These are phyloP conservation scores for Osmerus mordax DNA, from an alignment of 2,113 vertebrate species.

Conservation along the genomic window DNA sequence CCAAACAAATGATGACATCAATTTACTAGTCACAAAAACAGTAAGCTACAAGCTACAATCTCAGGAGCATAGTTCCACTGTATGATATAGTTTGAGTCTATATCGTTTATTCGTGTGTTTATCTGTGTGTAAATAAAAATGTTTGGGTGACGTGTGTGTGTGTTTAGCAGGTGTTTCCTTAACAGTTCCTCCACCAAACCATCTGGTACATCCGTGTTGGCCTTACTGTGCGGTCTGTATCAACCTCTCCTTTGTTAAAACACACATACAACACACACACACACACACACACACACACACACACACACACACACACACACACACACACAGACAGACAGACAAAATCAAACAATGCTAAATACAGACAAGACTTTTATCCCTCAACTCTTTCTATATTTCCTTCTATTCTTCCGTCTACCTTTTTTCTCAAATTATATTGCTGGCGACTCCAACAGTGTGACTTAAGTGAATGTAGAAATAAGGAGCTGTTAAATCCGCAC, in stretches of 20 bases:
- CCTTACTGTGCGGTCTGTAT: not conserved
- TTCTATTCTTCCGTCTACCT: too few species aligned
- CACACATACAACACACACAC: too few species aligned
- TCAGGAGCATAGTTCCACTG: not conserved
- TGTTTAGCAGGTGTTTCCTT: not conserved
- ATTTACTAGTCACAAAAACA: not conserved
- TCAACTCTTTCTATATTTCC: too few species aligned
- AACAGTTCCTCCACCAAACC: conserved; percentile 29
- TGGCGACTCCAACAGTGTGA: too few species aligned
- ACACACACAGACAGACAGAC: conserved; percentile 4
- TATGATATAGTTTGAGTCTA: too few species aligned
- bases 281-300: not conserved
- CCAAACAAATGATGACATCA: not conserved
- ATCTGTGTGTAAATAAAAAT: not conserved
- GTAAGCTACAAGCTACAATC: not conserved
- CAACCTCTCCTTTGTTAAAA: conserved; percentile 11
- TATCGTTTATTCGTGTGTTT: not conserved
- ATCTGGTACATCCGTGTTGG: conserved; percentile 43
- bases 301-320: not conserved
- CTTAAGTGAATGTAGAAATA: too few species aligned
- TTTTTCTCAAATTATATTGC: too few species aligned
- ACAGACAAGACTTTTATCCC: too few species aligned
- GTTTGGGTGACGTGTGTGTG: not conserved
- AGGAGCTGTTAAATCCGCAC: too few species aligned
- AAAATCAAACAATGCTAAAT: too few species aligned